Conservation (phyloP, 1,140 invertebrate genomes). For the Drosophila ironensis region DNA sequence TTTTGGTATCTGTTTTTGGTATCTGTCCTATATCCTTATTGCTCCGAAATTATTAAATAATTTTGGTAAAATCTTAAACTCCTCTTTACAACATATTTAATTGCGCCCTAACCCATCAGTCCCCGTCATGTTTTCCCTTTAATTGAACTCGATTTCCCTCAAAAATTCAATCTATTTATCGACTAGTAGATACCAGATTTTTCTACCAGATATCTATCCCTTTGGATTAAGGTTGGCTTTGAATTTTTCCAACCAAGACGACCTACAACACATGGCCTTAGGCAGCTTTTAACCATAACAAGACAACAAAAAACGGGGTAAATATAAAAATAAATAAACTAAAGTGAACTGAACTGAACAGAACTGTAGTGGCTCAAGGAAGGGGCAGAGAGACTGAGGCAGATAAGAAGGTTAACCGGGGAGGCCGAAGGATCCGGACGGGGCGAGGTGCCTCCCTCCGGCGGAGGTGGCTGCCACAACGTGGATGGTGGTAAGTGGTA, state of each 20-base stretch:
- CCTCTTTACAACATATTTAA: too few species aligned
- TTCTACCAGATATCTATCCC: background rate
- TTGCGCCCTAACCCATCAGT: too few species aligned
- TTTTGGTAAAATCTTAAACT: too few species aligned
- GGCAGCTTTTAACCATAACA: slow-evolving; percentile 25
- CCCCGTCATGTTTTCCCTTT: too few species aligned
- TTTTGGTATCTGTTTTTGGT: too few species aligned
- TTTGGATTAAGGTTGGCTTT: background rate
- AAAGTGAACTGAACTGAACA: slow-evolving; percentile 35
- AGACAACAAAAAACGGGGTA: slow-evolving; percentile 25
- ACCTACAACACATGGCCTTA: slow-evolving; percentile 9
- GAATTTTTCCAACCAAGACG: background rate
- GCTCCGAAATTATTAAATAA: too few species aligned
- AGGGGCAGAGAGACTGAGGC: slow-evolving; percentile 6
- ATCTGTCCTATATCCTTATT: too few species aligned
- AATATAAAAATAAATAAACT: slow-evolving; percentile 59
- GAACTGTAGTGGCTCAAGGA: background rate
- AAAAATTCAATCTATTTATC: too few species aligned
- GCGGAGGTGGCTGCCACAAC: slow-evolving; percentile 24
- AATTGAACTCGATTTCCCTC: too few species aligned
- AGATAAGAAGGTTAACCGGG: background rate
- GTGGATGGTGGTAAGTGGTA: slow-evolving; percentile 56
- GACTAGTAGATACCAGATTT: too few species aligned
- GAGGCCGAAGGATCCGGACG: too few species aligned
- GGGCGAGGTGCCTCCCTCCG: slow-evolving; percentile 3